phyloP scores from a whole-genome alignment of 2,888 invertebrate species.

The Monochamus alternatus region DNA sequence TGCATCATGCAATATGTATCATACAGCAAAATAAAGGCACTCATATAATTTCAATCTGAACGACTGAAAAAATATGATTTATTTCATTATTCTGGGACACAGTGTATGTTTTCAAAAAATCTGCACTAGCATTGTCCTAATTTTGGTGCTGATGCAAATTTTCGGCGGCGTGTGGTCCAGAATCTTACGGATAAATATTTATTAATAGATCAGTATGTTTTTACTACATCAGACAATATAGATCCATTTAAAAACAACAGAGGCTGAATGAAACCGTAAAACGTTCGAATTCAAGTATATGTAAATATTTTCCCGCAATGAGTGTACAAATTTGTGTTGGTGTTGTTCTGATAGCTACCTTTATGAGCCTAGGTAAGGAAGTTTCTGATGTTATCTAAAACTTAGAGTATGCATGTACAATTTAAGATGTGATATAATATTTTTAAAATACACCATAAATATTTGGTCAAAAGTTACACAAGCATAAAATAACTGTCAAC shows the following conservation, averaged over 20 bases:
- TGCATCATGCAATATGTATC: no score
- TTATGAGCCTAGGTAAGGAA: background rate
- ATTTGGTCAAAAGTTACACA: no score
- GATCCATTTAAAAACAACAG: background rate
- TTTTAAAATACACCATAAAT: no score
- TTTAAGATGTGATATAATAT: no score
- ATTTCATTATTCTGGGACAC: no score
- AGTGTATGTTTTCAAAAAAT: no score
- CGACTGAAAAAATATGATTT: no score
- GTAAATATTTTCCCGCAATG: background rate
- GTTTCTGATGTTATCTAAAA: no score
- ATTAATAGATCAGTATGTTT: background rate
- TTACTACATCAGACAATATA: background rate
- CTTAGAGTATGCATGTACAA: no score
- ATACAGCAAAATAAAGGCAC: no score
- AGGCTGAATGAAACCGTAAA: background rate
- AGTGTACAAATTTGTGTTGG: background rate
- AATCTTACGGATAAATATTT: background rate
- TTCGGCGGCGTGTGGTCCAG: background rate
- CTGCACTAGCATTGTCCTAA: background rate
- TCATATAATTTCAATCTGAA: no score
- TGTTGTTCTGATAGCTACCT: background rate
- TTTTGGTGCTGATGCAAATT: background rate
- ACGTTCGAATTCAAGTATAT: background rate
- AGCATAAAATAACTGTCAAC: no score